Conservation (phyloP, 2,888 invertebrate genomes). For the Tetropium fuscum region DNA sequence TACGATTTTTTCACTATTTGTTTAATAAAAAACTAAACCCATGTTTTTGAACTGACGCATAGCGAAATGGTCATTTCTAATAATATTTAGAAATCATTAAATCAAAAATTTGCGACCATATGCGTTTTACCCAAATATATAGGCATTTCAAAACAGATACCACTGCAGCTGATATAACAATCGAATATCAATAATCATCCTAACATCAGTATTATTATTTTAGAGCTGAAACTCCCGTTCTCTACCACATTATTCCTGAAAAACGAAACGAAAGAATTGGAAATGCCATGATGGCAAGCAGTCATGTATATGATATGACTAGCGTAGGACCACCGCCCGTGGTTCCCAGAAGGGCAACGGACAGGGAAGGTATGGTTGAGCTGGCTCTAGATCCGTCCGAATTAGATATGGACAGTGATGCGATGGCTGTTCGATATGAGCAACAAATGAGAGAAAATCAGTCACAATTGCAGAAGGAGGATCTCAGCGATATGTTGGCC, state of each 20-base stretch:
- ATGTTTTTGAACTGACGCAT: too few relatives aligned
- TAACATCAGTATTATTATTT: slow-evolving; percentile 36
- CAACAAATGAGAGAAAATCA: slow-evolving; percentile 95
- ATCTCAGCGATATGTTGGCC: slow-evolving; percentile 98
- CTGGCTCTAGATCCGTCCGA: slow-evolving; percentile 98
- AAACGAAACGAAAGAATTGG: slow-evolving; percentile 91
- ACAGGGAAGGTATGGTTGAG: slow-evolving; percentile 80
- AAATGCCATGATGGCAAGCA: slow-evolving; percentile 97
- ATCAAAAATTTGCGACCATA: too few relatives aligned
- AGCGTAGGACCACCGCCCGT: slow-evolving; percentile 69
- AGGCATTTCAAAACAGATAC: too few relatives aligned
- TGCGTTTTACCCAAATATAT: too few relatives aligned
- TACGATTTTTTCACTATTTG: too few relatives aligned
- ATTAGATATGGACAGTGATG: slow-evolving; percentile 94
- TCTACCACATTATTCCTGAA: slow-evolving; percentile 97
- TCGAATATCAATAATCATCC: too few relatives aligned
- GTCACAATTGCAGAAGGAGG: slow-evolving; percentile 89
- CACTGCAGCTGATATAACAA: too few relatives aligned
- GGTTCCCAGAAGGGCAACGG: slow-evolving; percentile 55
- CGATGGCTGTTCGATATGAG: slow-evolving; percentile 96
- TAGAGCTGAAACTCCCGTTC: slow-evolving; percentile 91
- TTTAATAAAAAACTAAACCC: too few relatives aligned
- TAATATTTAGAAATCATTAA: too few relatives aligned
- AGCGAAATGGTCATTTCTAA: too few relatives aligned
- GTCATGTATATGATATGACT: slow-evolving; percentile 97